Percentiles rank a stretch among this genome's conserved stretches.
Conservation (phyloP, 2,113 vertebrate species). For the Bombycilla garrulus region DNA sequence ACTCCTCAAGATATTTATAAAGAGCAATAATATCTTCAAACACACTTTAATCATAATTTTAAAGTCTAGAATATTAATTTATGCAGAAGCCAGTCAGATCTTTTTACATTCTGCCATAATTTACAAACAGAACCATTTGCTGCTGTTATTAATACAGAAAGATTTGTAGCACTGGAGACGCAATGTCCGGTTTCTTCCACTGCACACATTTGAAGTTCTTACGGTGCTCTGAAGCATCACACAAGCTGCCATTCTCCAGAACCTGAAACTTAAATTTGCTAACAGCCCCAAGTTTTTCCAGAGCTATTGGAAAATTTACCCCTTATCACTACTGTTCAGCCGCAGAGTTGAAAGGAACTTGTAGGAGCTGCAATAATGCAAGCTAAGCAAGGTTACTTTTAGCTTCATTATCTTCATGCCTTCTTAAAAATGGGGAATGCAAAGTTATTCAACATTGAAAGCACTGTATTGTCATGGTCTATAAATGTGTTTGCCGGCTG, state of each 20-base stretch:
- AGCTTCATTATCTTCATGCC: conserved; percentile 8
- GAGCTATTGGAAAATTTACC: neutral
- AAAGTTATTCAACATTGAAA: conserved; percentile 7
- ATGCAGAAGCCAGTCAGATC: neutral
- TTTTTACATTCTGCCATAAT: neutral
- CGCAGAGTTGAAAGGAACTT: neutral
- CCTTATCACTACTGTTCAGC: neutral
- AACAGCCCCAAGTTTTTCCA: neutral
- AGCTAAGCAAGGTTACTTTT: conserved; percentile 32
- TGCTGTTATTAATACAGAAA: neutral
- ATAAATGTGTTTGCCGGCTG: conserved; percentile 56
- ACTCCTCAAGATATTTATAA: neutral
- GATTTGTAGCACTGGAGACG: neutral
- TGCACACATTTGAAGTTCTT: neutral
- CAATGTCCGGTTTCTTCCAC: neutral
- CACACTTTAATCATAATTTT: neutral
- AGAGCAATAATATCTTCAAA: neutral
- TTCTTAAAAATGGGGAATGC: neutral
- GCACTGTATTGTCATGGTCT: conserved; percentile 23
- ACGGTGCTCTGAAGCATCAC: neutral
- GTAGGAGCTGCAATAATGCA: neutral
- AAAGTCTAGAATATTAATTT: neutral
- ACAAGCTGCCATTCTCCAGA: neutral
- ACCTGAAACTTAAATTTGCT: neutral
- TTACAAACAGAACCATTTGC: neutral